Base-by-base conservation (phyloP, 2,113 vertebrate genomes). In the Glareola pratincola region DNA sequence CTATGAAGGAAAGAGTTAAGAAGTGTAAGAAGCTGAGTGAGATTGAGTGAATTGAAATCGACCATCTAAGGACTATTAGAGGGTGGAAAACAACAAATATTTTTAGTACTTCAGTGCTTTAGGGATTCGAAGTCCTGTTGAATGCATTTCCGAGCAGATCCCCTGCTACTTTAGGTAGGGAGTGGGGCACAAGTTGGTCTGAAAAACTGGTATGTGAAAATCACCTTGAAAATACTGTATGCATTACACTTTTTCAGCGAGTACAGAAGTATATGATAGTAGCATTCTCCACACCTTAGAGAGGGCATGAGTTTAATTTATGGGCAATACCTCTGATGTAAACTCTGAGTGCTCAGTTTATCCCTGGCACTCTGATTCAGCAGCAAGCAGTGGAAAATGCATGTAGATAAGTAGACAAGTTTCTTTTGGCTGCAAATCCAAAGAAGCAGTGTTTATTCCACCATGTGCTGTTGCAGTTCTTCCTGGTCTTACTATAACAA, bases 381-480 rank as follows among this genome's bases (percentile, higher is more conserved):
- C 60, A 91, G 14, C 22, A 76, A 85, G 27, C 77, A 67, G 27
- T n/a, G 50, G 45, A 83, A 96, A 94, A 81, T 54, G 74, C 10
- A 36, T 60, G 22, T 66, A 72, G 29, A 51, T 69, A 68, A 26
- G 48, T 12, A 62, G 41, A 37, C 34, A 73, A 85, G 26, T 60
- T 85, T 73, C 7, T 27, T 80, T 79, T 74, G 59, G 26, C 41
- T 67, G 9, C 13, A 57, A 78, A 79, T 37, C 32, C 73, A 68
- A 62, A 54, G 23, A 86, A 50, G 36, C 22, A 14, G 17, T 78
- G 30, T 83, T 75, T 75, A 51, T 90, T 79, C 45, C 34, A 66
- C 22, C 26, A 30, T 14, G 4, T 74, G 66, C 20, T 82, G 8
- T 73, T 81, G 48, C 12, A 78, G 37, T 80, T 74, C 8, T 32